phyloP scores from a whole-genome alignment of 1,140 invertebrate species.

The Hestina assimilis region DNA sequence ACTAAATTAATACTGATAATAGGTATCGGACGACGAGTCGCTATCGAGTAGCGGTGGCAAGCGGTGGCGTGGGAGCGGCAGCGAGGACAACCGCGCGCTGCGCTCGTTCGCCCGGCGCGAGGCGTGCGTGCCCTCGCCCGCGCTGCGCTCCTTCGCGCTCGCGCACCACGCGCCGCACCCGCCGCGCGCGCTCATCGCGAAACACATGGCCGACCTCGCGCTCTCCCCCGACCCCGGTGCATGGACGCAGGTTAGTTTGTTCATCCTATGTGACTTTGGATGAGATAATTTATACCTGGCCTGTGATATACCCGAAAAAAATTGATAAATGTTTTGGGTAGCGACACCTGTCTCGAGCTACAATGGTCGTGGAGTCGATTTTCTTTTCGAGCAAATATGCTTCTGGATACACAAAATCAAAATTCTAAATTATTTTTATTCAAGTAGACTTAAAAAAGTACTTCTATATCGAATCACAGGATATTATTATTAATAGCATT shows the following conservation, averaged over 20 bases:
- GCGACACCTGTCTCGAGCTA: too few species aligned
- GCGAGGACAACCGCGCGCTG: conserved; percentile 14
- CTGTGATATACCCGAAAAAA: too few species aligned
- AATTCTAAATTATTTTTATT: too few species aligned
- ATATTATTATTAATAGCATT: too few species aligned
- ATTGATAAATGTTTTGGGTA: too few species aligned
- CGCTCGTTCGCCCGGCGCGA: conserved; percentile 15
- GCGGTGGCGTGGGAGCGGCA: conserved; percentile 39
- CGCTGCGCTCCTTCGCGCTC: not conserved
- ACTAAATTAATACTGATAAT: not conserved
- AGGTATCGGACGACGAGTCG: conserved; percentile 62
- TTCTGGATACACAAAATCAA: too few species aligned
- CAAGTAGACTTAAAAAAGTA: too few species aligned
- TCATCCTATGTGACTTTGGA: not conserved
- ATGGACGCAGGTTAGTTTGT: conserved; percentile 43
- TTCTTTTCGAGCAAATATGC: too few species aligned
- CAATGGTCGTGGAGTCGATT: too few species aligned
- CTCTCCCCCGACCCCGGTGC: conserved; percentile 40
- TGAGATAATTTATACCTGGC: too few species aligned
- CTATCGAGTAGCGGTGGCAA: conserved; percentile 48
- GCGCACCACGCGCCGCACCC: not conserved
- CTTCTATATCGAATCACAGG: too few species aligned
- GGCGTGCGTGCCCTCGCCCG: not conserved
- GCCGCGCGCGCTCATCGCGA: conserved; percentile 27
- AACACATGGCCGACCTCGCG: conserved; percentile 38